Evolutionary conservation across 2,113 vertebrate genomes (phyloP), one percentile per base, ranked within the genome.

Genomic region (Cariama cristata): DNA sequence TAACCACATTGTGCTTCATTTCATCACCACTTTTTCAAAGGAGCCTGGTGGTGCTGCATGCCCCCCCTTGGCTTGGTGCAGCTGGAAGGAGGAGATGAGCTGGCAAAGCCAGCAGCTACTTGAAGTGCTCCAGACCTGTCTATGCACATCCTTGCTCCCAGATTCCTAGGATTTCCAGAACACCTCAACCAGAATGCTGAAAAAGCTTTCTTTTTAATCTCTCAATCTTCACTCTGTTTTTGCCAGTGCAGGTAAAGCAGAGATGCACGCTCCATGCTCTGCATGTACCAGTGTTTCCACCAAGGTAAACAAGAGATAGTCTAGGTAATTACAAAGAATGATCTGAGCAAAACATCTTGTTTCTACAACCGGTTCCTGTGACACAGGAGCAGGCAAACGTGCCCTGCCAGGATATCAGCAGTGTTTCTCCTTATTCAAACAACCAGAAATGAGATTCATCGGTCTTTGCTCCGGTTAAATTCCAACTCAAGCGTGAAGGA

Each of bases 191-290:
- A 91, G 73, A 87, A 79, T 4, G 24, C 88, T 92, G 92, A 74
- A 94, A 83, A 93, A 88, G 56, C 82, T 95, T 90, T 86, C 52
- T 80, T n/a, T 86, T 64, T 87, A 89, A 96, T 97, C 93, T 92
- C 76, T 79, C 6, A 0, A 96, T 94, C 91, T 92, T 55, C 24
- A 14, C 27, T n/a, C 52, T 33, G 56, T 63, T 91, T 96, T 84
- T 91, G 73, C 80, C 91, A 93, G 66, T 38, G 59, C 62, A 84
- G 86, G 73, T 85, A 90, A 60, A 86, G 24, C 8, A 74, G 86
- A 81, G 47, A 52, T 49, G 52, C 69, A 22, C 0, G 0, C 72
- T 90, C 59, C 13, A 35, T 18, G 40, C n/a, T 73, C 40, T 73
- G 33, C 17, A 4, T 9, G 22, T 56, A 49, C 62, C 0, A 0